Conservation (phyloP, 2,113 vertebrate genomes). For the Macroglossus sobrinus region DNA sequence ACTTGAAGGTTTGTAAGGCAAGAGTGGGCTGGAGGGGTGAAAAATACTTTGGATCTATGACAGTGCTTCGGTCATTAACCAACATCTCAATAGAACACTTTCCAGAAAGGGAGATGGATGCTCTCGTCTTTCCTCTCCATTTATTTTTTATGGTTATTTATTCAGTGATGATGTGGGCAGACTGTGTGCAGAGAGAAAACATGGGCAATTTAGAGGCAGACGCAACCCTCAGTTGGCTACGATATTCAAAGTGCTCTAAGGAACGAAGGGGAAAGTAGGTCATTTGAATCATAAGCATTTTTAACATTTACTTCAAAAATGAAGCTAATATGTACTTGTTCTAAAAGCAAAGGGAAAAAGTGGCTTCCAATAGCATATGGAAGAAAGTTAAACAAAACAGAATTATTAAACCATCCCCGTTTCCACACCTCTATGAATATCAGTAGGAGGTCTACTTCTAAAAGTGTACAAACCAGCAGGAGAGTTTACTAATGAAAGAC, state of each 20-base stretch:
- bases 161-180: slow-evolving; percentile 63
- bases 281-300: slow-evolving; percentile 28
- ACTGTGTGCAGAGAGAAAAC: slow-evolving; percentile 42
- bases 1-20: background rate
- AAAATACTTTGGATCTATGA: slow-evolving; percentile 36
- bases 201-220: slow-evolving; percentile 40
- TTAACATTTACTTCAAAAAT: slow-evolving; percentile 49
- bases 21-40: too few relatives aligned
- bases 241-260: background rate
- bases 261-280: slow-evolving; percentile 56
- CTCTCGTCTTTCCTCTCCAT: slow-evolving; percentile 41
- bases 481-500: slow-evolving; percentile 63
- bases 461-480: slow-evolving; percentile 64
- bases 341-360: background rate
- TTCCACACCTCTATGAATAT: slow-evolving; percentile 61
- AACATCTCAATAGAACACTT: slow-evolving; percentile 57
- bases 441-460: slow-evolving; percentile 65
- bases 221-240: slow-evolving; percentile 37
- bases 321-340: slow-evolving; percentile 49
- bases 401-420: slow-evolving; percentile 60
- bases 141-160: slow-evolving; percentile 75
- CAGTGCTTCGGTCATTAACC: slow-evolving; percentile 61
- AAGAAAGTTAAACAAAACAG: slow-evolving; percentile 55
- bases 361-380: background rate
- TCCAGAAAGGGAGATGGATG: background rate